Evolutionary conservation across 2,888 invertebrate species (phyloP), one percentile per base, ranked within the genome.

Genomic region (Coecobrya sp.): DNA sequence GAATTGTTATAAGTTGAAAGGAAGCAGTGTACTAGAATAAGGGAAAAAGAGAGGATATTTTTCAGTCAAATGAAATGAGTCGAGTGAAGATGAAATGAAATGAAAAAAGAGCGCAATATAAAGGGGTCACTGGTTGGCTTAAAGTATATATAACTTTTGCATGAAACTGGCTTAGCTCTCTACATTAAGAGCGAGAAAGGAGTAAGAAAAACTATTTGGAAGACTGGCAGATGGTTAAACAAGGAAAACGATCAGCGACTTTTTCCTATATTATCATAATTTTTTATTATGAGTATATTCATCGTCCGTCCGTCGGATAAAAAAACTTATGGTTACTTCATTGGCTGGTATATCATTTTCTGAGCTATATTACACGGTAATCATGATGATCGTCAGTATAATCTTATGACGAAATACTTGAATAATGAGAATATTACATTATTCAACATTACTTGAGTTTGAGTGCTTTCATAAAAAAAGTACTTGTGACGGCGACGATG

Each of bases 41-140:
- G 59, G 19, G 11, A 65, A 65, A 70, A 70, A 2, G 49, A 52
- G 42, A 70, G 68, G 85, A 65, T 68, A 49, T 68, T 65, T 85
- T 85, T 68, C 30, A 86, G 85, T 85, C 65, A 85, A 85, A 85
- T 85, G 85, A 85, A 85, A 85, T 68, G 85, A 85, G 65, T 49
- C 45, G 65, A 85, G 85, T 68, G 45, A 68, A 65, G 65, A 84
- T 82, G 82, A 84, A 65, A 84, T 65, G 45, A 65, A 55, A 79
- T 52, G 62, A 65, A 65, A 62, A 81, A 19, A 45, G 62, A 84
- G 62, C 36, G 30, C 59, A 25, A 10, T n/a, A 65, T 65, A 82
- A 82, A 55, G 19, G 82, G 59, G 82, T 55, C 70, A 70, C 30
- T 70, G 27, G 36, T 13, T 49, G 7, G 10, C 36, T 30, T 13